Evolutionary conservation across 1,140 invertebrate genomes (phyloP).

Genomic region (Forficula auricularia): DNA sequence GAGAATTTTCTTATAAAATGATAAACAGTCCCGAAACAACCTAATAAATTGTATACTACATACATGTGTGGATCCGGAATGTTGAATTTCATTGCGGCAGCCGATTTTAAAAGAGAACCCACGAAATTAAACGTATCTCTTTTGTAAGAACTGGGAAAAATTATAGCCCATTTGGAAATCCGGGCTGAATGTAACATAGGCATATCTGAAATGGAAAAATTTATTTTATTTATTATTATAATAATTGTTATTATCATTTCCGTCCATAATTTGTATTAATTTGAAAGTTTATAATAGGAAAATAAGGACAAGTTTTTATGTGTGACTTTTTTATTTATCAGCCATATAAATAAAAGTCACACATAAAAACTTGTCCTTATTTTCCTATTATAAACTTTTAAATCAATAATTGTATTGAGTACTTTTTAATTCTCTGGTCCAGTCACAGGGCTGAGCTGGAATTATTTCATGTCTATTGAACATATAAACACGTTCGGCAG

Average conservation of each 20-base stretch:
- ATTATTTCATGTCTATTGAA: constrained; percentile 1
- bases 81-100: background rate
- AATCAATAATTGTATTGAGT: background rate
- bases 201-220: background rate
- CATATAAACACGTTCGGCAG: constrained; percentile 28
- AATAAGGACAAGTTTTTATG: too few relatives aligned
- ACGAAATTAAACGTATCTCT: background rate
- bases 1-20: too few relatives aligned
- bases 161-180: constrained; percentile 4
- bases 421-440: constrained; percentile 37
- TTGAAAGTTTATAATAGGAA: too few relatives aligned
- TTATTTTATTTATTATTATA: constrained; percentile 2
- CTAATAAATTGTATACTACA: background rate
- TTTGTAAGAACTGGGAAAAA: background rate
- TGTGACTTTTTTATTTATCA: too few relatives aligned
- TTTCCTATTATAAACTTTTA: background rate
- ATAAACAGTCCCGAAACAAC: too few relatives aligned
- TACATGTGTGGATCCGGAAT: constrained; percentile 2
- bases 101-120: background rate
- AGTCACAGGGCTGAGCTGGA: constrained; percentile 31
- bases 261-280: too few relatives aligned
- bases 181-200: constrained; percentile 3
- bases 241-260: background rate
- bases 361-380: too few relatives aligned
- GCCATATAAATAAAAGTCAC: too few relatives aligned